A percentile compares a stretch with the other conserved stretches of the same genome.
These are phyloP conservation scores for Forbesichthys agassizii DNA, from an alignment of 2,113 vertebrate species.

Conservation along the genomic window DNA sequence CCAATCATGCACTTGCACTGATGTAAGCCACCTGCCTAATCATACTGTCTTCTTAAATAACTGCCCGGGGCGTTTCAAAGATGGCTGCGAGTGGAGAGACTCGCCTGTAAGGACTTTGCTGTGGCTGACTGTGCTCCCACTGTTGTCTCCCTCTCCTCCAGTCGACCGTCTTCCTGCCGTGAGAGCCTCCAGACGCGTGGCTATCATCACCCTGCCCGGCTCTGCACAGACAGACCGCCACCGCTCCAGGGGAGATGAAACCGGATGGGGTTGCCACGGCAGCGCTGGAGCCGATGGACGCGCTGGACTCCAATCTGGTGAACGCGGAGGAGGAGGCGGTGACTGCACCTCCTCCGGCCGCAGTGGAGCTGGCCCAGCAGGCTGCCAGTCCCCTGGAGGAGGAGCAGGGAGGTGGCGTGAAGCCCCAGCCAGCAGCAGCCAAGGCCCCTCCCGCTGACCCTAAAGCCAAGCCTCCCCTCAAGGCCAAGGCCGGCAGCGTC, in stretches of 20 bases:
- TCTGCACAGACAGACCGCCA: slow-evolving; percentile 51
- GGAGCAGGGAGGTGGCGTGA: not conserved
- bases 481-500: slow-evolving; percentile 63
- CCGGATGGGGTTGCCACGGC: slow-evolving; percentile 78
- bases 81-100: no score
- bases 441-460: slow-evolving; percentile 55
- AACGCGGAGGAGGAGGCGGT: slow-evolving; percentile 57
- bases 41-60: no score
- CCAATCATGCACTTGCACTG: no score
- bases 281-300: slow-evolving; percentile 74
- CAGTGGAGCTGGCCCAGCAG: slow-evolving; percentile 62
- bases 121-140: not conserved
- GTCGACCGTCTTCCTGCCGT: slow-evolving; percentile 28
- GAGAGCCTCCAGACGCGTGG: slow-evolving; percentile 32
- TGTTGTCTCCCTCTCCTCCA: slow-evolving; percentile 36
- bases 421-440: slow-evolving; percentile 23
- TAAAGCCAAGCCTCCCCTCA: slow-evolving; percentile 71
- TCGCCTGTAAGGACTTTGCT: no score
- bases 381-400: slow-evolving; percentile 40
- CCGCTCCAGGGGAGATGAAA: slow-evolving; percentile 74
- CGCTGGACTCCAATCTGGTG: slow-evolving; percentile 64
- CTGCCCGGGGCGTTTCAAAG: no score
- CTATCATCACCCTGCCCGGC: slow-evolving; percentile 33
- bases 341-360: not conserved
- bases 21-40: no score